Conservation (phyloP, 1,140 invertebrate genomes). For the Drosophila littoralis region DNA sequence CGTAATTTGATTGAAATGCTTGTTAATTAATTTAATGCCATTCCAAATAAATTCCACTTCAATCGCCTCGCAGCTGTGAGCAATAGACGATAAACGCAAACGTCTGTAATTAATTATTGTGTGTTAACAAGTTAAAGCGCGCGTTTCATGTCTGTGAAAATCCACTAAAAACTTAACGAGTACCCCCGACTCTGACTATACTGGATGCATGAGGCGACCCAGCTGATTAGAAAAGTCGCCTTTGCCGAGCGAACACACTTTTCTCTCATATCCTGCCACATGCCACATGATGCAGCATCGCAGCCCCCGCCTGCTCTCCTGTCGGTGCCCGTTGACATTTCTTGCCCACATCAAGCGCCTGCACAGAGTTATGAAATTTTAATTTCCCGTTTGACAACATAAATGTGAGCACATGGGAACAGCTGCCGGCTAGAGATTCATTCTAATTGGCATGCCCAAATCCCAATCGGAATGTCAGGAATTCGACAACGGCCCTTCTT, state of each 20-base stretch:
- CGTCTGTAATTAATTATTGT: slow-evolving; percentile 15
- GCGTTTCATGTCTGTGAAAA: slow-evolving; percentile 16
- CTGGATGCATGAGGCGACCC: background rate
- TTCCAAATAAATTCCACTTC: slow-evolving; percentile 62
- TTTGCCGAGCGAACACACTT: background rate
- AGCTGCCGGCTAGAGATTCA: slow-evolving; percentile 14
- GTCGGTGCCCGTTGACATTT: slow-evolving; percentile 12
- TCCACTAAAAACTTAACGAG: slow-evolving; percentile 12
- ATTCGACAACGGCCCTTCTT: slow-evolving; percentile 8
- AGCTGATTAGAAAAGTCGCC: slow-evolving; percentile 8
- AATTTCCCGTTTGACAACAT: slow-evolving; percentile 31
- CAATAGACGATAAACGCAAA: background rate
- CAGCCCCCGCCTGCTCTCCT: background rate
- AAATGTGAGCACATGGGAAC: background rate
- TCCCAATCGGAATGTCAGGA: slow-evolving; percentile 6
- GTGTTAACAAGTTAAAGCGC: slow-evolving; percentile 25
- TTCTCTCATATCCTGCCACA: background rate
- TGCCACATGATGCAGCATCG: slow-evolving; percentile 11
- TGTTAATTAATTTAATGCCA: slow-evolving; percentile 55
- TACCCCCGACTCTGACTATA: background rate
- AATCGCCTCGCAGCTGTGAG: slow-evolving; percentile 57
- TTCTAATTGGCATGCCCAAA: slow-evolving; percentile 26
- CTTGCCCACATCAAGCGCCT: slow-evolving; percentile 9
- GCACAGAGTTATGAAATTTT: slow-evolving; percentile 30
- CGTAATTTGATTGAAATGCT: slow-evolving; percentile 50